Conservation (phyloP, 1,140 invertebrate species). For the Leptinotarsa defecta region DNA sequence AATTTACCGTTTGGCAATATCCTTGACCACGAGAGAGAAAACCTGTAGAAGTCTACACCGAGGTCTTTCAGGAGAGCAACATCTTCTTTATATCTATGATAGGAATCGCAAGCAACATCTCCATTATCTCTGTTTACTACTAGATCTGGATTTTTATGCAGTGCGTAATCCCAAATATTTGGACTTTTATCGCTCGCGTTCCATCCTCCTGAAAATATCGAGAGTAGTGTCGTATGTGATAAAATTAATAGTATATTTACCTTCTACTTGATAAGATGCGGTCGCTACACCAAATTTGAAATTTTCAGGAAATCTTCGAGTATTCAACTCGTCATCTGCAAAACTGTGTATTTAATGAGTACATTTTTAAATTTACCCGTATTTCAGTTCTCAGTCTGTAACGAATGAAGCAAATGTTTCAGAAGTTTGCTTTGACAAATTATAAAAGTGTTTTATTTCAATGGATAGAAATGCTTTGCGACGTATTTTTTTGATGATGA, state of each 20-base stretch:
- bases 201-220: constrained; percentile 11
- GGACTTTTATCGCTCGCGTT: constrained; percentile 54
- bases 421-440: too few species aligned
- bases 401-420: too few species aligned
- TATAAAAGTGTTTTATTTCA: too few species aligned
- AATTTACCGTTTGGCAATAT: constrained; percentile 57
- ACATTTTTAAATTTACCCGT: too few species aligned
- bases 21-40: constrained; percentile 66
- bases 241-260: constrained; percentile 33
- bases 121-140: constrained; percentile 59
- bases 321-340: background rate
- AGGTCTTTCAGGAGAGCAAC: constrained; percentile 63
- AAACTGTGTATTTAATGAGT: too few species aligned
- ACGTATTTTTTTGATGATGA: too few species aligned
- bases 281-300: constrained; percentile 49
- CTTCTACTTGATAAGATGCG: constrained; percentile 56
- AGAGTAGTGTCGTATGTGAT: background rate
- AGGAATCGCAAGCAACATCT: constrained; percentile 71
- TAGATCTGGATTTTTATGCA: constrained; percentile 56
- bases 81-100: constrained; percentile 69
- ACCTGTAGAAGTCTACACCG: constrained; percentile 59
- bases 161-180: constrained; percentile 64
- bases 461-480: too few species aligned
- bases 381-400: too few species aligned
- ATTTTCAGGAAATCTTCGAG: constrained; percentile 49